These are phyloP conservation scores for Drosophila eohydei DNA, from an alignment of 2,888 invertebrate species.

Conservation along the genomic window DNA sequence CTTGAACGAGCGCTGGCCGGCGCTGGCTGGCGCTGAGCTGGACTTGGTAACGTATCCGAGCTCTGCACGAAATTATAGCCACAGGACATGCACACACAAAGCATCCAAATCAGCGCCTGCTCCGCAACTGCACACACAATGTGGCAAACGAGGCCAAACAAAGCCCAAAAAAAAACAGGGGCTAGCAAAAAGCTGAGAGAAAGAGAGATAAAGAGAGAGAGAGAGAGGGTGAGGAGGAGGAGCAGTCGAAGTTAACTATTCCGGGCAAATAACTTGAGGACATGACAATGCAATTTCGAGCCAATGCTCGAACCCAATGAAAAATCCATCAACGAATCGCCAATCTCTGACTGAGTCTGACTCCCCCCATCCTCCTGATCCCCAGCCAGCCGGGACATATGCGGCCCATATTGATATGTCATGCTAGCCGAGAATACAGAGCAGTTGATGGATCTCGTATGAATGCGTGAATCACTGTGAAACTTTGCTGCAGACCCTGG, in stretches of 20 bases:
- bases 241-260: slow-evolving; percentile 24
- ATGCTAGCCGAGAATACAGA: neutral
- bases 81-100: slow-evolving; percentile 60
- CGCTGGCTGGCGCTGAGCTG: slow-evolving; percentile 1
- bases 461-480: slow-evolving; percentile 26
- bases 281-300: slow-evolving; percentile 74
- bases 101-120: slow-evolving; percentile 31
- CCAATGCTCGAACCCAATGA: slow-evolving; percentile 54
- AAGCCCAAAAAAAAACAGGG: slow-evolving; percentile 1
- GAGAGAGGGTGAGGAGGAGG: neutral
- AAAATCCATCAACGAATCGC: slow-evolving; percentile 47
- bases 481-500: slow-evolving; percentile 1
- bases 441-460: slow-evolving; percentile 28
- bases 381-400: neutral
- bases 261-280: slow-evolving; percentile 71
- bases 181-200: neutral
- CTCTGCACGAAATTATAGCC: slow-evolving; percentile 70
- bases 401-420: slow-evolving; percentile 14
- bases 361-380: no score
- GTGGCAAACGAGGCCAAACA: slow-evolving; percentile 38
- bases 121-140: slow-evolving; percentile 29
- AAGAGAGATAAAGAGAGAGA: neutral
- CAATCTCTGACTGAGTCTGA: neutral
- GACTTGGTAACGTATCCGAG: slow-evolving; percentile 25
- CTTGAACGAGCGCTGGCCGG: neutral